phyloP scores from a whole-genome alignment of 2,797 vertebrate species.

The Melanotaenia boesemani region DNA sequence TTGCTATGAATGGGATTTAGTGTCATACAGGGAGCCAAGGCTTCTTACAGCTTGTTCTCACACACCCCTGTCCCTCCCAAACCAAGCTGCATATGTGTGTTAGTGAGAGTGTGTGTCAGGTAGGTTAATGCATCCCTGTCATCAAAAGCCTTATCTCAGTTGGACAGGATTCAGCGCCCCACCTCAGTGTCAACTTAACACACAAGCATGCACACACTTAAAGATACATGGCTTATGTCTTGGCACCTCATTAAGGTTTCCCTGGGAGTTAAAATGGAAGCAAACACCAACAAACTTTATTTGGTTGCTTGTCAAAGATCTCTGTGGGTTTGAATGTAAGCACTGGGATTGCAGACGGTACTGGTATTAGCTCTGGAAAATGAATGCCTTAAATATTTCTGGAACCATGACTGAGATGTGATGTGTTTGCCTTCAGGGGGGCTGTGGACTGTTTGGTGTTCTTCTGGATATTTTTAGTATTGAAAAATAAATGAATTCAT shows the following conservation, averaged over 20 bases:
- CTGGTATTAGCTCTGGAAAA: slow-evolving; percentile 21
- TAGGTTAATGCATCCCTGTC: slow-evolving; percentile 76
- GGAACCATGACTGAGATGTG: slow-evolving; percentile 31
- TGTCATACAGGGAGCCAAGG: slow-evolving; percentile 70
- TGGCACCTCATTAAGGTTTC: slow-evolving; percentile 72
- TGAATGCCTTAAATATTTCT: slow-evolving; percentile 37
- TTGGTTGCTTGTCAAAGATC: slow-evolving; percentile 60
- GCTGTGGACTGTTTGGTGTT: slow-evolving; percentile 5
- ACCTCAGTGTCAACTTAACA: slow-evolving; percentile 79
- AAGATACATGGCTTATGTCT: slow-evolving; percentile 62
- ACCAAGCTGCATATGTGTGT: slow-evolving; percentile 44
- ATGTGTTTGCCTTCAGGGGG: slow-evolving; percentile 20
- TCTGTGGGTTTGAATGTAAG: slow-evolving; percentile 29
- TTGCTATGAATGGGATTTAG: slow-evolving; percentile 83
- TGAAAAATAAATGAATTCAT: too few species aligned
- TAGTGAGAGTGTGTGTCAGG: slow-evolving; percentile 65
- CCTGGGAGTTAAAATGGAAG: slow-evolving; percentile 52
- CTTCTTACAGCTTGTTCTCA: slow-evolving; percentile 77
- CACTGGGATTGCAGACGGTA: slow-evolving; percentile 1
- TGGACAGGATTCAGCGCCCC: slow-evolving; percentile 82
- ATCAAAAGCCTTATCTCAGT: slow-evolving; percentile 78
- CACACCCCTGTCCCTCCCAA: slow-evolving; percentile 73
- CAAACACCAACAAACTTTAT: slow-evolving; percentile 69
- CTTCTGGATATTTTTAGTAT: background rate
- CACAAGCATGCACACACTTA: slow-evolving; percentile 37